Conservation (phyloP, 2,113 vertebrate species). For the Neodontobutis hainanensis region DNA sequence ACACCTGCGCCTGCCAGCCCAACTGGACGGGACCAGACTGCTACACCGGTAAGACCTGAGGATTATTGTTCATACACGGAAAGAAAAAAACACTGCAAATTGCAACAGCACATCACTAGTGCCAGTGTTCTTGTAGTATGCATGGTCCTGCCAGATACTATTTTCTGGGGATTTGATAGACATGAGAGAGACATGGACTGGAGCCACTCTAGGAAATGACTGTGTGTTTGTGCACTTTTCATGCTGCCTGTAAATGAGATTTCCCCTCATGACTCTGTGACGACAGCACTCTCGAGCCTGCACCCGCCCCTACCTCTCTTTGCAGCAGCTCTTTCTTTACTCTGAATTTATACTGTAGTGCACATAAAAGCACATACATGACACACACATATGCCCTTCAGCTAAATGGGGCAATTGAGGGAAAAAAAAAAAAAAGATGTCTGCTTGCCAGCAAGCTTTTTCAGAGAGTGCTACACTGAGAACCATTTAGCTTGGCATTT, state of each 20-base stretch:
- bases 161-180: slow-evolving; percentile 56
- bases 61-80: slow-evolving; percentile 36
- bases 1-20: slow-evolving; percentile 89
- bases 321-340: slow-evolving; percentile 2
- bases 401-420: slow-evolving; percentile 34
- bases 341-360: slow-evolving; percentile 18
- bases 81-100: slow-evolving; percentile 3
- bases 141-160: slow-evolving; percentile 49
- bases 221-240: slow-evolving; percentile 33
- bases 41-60: slow-evolving; percentile 83
- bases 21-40: slow-evolving; percentile 95
- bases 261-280: slow-evolving; percentile 56
- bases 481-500: slow-evolving; percentile 45
- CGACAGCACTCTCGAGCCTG: slow-evolving; percentile 16
- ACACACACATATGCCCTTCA: slow-evolving; percentile 30
- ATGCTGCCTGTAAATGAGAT: slow-evolving; percentile 66
- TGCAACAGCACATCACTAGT: slow-evolving; percentile 30
- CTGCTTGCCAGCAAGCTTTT: slow-evolving; percentile 33
- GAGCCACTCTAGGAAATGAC: slow-evolving; percentile 36
- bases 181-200: slow-evolving; percentile 46
- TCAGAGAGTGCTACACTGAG: slow-evolving; percentile 39
- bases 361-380: slow-evolving; percentile 17
- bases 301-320: background rate
- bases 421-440: slow-evolving; percentile 8
- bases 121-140: slow-evolving; percentile 41